Percentiles rank a stretch among this genome's conserved stretches.
phyloP scores from a whole-genome alignment of 1,140 invertebrate species.

The Pseudobourletiella spinata region DNA sequence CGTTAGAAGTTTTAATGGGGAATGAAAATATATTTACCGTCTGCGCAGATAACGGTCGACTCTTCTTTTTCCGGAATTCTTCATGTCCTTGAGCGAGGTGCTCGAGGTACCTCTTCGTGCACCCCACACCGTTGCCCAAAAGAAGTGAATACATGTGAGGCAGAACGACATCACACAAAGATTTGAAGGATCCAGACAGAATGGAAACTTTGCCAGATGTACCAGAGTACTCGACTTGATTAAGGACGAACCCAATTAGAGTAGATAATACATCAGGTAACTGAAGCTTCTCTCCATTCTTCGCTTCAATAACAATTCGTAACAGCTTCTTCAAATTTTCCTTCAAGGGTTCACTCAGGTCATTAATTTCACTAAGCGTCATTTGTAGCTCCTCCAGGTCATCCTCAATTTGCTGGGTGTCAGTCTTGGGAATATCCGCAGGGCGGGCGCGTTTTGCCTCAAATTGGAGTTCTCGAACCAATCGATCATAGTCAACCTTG shows the following conservation, averaged over 20 bases:
- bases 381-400: constrained; percentile 58
- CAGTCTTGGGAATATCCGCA: constrained; percentile 67
- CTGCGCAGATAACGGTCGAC: neutral
- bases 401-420: constrained; percentile 70
- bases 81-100: neutral
- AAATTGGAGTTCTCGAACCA: constrained; percentile 68
- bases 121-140: neutral
- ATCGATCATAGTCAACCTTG: constrained; percentile 66
- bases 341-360: neutral
- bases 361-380: constrained; percentile 56
- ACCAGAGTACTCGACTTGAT: neutral
- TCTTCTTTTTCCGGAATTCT: neutral
- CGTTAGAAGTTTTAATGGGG: neutral
- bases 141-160: neutral
- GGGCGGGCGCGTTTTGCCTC: constrained; percentile 56
- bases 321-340: neutral
- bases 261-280: neutral
- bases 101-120: constrained; percentile 1
- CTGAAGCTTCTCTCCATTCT: neutral
- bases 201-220: neutral
- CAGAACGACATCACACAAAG: neutral
- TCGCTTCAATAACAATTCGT: neutral
- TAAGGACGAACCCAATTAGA: neutral
- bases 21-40: neutral
- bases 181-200: neutral